A percentile compares a stretch with the other conserved stretches of the same genome.
Evolutionary conservation across 2,113 vertebrate species (phyloP).

Genomic region (Pseudopipra pipra): DNA sequence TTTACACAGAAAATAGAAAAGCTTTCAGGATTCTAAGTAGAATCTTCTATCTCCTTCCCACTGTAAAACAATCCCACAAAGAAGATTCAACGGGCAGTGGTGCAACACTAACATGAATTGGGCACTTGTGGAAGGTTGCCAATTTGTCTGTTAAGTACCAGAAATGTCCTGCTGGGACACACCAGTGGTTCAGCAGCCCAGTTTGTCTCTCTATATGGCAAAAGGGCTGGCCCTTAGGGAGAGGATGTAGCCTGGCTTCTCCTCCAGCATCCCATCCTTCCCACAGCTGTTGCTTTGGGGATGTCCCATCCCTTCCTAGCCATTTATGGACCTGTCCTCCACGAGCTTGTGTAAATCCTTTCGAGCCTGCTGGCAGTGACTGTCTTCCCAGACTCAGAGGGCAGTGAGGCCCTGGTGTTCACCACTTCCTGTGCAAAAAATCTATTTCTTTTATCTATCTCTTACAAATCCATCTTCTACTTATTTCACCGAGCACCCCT

Average conservation of each 20-base stretch:
- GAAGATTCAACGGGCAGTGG: not conserved
- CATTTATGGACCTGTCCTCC: not conserved
- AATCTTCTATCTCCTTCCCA: not conserved
- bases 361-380: not conserved
- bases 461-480: not conserved
- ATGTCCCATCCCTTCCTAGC: not conserved
- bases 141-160: fast-evolving
- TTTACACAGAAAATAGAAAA: not conserved
- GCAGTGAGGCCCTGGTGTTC: not conserved
- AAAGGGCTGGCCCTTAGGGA: not conserved
- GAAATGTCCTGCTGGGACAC: not conserved
- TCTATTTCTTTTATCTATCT: not conserved
- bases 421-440: not conserved
- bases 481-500: not conserved
- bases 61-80: not conserved
- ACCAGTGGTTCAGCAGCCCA: not conserved
- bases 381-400: not conserved
- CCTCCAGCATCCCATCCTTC: not conserved
- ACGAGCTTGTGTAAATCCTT: not conserved
- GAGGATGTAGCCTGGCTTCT: not conserved
- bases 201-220: not conserved
- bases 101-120: fast-evolving
- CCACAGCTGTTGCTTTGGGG: not conserved
- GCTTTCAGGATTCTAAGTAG: not conserved
- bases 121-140: not conserved